Conservation (phyloP, 2,113 vertebrate genomes). For the Ia io region DNA sequence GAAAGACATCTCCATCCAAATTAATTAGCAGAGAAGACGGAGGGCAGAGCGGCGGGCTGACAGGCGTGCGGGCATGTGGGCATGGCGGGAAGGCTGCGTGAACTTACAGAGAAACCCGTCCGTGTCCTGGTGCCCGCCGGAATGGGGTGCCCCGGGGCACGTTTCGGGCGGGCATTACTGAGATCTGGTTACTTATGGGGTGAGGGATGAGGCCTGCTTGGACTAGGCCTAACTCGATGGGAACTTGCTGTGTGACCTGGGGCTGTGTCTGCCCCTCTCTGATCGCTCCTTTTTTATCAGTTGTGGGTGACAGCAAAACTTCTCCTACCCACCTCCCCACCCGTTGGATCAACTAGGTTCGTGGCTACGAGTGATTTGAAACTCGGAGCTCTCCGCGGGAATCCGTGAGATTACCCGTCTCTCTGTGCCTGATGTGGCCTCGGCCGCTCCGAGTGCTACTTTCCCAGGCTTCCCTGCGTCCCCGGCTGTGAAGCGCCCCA, state of each 20-base stretch:
- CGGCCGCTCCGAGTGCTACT: not conserved
- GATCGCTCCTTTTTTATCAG: not conserved
- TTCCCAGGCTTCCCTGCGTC: not conserved
- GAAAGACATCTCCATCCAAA: conserved; percentile 77
- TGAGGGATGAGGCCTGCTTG: not conserved
- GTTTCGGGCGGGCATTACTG: not conserved
- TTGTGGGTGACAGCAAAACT: not conserved
- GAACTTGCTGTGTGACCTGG: conserved; percentile 24
- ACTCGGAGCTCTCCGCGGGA: accelerated
- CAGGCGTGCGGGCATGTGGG: not conserved
- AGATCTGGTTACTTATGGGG: not conserved
- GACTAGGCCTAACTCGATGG: not conserved
- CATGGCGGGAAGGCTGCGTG: not conserved
- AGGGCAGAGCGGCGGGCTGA: conserved; percentile 22
- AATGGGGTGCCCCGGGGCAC: accelerated
- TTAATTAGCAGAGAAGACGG: conserved; percentile 74
- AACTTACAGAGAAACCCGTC: not conserved
- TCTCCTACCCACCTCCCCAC: not conserved
- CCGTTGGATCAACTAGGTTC: not conserved
- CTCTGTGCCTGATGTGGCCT: not conserved
- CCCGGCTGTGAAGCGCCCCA: not conserved
- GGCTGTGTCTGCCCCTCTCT: not conserved
- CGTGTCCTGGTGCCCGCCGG: not conserved
- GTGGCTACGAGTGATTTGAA: not conserved
- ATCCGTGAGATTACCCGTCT: not conserved